A percentile compares a stretch with the other conserved stretches of the same genome.
Evolutionary conservation across 37 sponge, comb jelly and placozoan species (phyloP).

Genomic region (Agelas oroides): DNA sequence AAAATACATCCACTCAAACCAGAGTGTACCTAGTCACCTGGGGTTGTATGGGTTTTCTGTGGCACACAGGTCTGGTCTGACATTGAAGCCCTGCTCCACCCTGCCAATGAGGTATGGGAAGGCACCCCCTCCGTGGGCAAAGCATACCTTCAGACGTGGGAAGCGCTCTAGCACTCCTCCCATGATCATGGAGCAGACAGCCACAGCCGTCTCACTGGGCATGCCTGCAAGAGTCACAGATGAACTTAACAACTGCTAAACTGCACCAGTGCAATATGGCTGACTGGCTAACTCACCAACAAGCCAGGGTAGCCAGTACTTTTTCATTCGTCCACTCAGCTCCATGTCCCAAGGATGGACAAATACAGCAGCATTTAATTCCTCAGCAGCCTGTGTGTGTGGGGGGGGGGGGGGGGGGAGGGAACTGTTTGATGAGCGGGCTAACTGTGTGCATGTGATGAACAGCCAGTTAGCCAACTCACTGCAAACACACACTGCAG

Average conservation of each 20-base stretch:
- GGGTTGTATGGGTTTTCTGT: slow-evolving; percentile 85
- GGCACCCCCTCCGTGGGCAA: slow-evolving; percentile 94
- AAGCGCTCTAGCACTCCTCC: slow-evolving; percentile 92
- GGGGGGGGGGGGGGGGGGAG: not conserved
- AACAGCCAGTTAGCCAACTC: not conserved
- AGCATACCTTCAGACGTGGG: slow-evolving; percentile 82
- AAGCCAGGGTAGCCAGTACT: slow-evolving; percentile 95
- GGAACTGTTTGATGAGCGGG: too few species aligned
- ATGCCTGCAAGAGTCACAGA: slow-evolving; percentile 45
- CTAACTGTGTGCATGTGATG: too few species aligned
- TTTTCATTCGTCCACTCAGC: slow-evolving; percentile 81
- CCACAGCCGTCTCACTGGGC: slow-evolving; percentile 90
- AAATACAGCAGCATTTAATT: slow-evolving; percentile 78
- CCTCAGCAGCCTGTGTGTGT: slow-evolving; percentile 78
- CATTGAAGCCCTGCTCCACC: slow-evolving; percentile 87
- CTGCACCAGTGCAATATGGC: not conserved
- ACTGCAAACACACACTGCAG: slow-evolving; percentile 86
- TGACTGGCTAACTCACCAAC: slow-evolving; percentile 68
- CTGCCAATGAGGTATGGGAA: slow-evolving; percentile 91
- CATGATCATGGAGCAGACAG: slow-evolving; percentile 86
- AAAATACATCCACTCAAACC: too few species aligned
- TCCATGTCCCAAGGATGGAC: slow-evolving; percentile 97
- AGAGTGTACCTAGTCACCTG: slow-evolving; percentile 37
- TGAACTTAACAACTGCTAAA: too few species aligned
- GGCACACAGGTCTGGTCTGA: slow-evolving; percentile 93